Base-by-base conservation (phyloP, 2,113 vertebrate species). In the Mesoclemmys tuberculata region DNA sequence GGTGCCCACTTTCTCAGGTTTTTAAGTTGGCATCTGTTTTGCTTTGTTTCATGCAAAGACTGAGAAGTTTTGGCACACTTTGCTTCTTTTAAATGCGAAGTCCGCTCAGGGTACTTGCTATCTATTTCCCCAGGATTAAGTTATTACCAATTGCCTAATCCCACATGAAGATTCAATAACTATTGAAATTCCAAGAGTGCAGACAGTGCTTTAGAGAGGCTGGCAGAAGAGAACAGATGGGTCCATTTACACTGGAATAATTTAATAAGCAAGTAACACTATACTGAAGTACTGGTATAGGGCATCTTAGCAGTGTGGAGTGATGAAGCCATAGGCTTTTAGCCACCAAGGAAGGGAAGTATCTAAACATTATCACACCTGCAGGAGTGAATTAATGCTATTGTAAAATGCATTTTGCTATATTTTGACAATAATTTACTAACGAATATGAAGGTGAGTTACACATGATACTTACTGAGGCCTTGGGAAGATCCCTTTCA, bases 1-100 rank as follows among this genome's bases (percentile, higher is more conserved):
- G 96, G 91, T 96, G 93, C 64, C 71, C n/a, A 22, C 82, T 96
- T 94, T 93, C 93, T 96, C 95, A 95, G 84, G 88, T 94, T 77
- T 5, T 77, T 96, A 92, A 95, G 88, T 94, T 93, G 91, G 95
- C 94, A 96, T 46, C 92, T 64, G 68, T 80, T 82, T 77, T 90
- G 71, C 68, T 61, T 80, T 68, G 48, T 1, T 0, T 2, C 75
- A 86, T 95, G 61, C 91, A 89, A 88, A 80, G 61, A 74, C 49
- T 85, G 82, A 96, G 94, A 77, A 93, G 49, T 58, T 94, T 48
- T 96, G 89, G 89, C 84, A 88, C 61, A 77, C 48, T 88, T 75
- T 26, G n/a, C 71, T 84, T 91, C 93, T 91, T n/a, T 94, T 49
- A 95, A 95, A 96, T 87, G 90, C 83, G 24, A 77, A 41, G 27